phyloP scores from a whole-genome alignment of 2,888 invertebrate genomes.

The Fragum sueziense region DNA sequence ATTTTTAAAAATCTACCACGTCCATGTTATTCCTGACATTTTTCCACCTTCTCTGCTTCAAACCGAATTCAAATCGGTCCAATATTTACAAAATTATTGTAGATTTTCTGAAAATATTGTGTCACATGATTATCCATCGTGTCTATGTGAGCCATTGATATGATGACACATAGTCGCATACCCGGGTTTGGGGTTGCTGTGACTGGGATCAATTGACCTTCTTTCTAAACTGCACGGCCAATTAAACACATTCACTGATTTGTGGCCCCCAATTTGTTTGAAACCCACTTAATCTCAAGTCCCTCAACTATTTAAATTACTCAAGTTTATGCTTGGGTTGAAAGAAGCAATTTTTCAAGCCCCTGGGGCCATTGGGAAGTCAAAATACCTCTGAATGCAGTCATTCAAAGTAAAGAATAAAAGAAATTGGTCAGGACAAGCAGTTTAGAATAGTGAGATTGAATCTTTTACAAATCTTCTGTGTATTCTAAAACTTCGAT shows the following conservation, averaged over 20 bases:
- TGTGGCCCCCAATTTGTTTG: slow-evolving; percentile 13
- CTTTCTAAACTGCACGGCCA: slow-evolving; percentile 8
- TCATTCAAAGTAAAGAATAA: neutral
- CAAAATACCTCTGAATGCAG: neutral
- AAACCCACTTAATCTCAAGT: neutral
- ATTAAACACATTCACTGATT: slow-evolving; percentile 18
- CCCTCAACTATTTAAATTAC: slow-evolving; percentile 18
- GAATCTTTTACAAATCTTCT: no score
- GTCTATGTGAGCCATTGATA: no score
- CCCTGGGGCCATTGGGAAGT: neutral
- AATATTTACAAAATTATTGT: no score
- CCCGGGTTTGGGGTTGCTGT: neutral
- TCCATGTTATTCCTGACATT: no score
- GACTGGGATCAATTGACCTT: slow-evolving; percentile 13
- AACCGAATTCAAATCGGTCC: no score
- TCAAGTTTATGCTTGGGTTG: slow-evolving; percentile 8
- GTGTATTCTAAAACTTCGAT: no score
- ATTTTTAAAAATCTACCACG: no score
- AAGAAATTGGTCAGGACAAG: no score
- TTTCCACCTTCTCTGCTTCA: no score
- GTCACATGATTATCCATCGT: no score
- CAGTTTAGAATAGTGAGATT: no score
- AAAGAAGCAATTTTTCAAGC: slow-evolving; percentile 13
- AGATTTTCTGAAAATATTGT: no score
- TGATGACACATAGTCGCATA: neutral